Percentiles rank a stretch among this genome's conserved stretches.
These are phyloP conservation scores for Myotis lucifugus DNA, from an alignment of 2,113 vertebrate genomes.

Conservation along the genomic window DNA sequence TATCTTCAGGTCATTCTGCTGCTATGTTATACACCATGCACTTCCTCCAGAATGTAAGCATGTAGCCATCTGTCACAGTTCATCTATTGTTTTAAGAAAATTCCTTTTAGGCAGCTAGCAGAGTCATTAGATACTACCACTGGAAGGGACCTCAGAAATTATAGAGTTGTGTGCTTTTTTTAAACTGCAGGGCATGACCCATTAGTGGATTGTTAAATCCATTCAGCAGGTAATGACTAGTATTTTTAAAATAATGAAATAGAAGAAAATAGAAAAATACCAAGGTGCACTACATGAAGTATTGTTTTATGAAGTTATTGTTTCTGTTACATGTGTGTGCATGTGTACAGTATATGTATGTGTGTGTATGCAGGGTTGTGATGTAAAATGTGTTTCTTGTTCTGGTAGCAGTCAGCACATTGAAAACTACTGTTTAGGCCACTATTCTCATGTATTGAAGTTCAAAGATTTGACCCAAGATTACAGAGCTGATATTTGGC, in stretches of 20 bases:
- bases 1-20: conserved; percentile 39
- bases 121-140: conserved; percentile 44
- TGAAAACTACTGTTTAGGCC: neutral
- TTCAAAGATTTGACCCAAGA: conserved; percentile 23
- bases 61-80: conserved; percentile 34
- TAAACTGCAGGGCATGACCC: conserved; percentile 34
- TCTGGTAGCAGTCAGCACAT: neutral
- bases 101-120: conserved; percentile 45
- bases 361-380: neutral
- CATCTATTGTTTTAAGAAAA: conserved; percentile 59
- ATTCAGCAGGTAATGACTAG: conserved; percentile 60
- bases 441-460: neutral
- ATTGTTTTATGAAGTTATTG: conserved; percentile 20
- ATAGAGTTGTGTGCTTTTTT: conserved; percentile 36
- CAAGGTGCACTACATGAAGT: neutral
- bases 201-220: conserved; percentile 55
- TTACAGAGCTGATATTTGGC: conserved; percentile 14
- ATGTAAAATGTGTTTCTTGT: neutral
- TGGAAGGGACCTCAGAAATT: conserved; percentile 48
- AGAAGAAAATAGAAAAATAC: conserved; percentile 37
- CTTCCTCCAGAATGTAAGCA: conserved; percentile 47
- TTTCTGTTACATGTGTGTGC: conserved; percentile 13
- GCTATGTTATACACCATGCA: conserved; percentile 26
- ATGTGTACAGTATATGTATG: neutral
- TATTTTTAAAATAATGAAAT: conserved; percentile 55